Evolutionary conservation across 2,888 invertebrate species (phyloP), one percentile per base, ranked within the genome.

Genomic region (Cistogaster globosa): DNA sequence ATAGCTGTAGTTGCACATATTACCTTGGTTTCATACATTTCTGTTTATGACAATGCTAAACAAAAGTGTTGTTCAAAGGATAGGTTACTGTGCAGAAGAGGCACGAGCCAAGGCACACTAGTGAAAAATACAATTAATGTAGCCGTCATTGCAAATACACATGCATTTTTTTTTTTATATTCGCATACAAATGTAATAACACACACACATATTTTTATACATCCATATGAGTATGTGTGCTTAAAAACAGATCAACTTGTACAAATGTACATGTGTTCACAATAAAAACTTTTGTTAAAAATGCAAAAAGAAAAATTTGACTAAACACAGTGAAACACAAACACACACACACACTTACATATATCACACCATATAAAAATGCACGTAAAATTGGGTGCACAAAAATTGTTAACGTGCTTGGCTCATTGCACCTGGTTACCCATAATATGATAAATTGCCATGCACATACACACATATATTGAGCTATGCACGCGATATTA

Each of bases 381-480:
- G 18, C 36, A 62, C 5, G 42, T 51, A 67, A 63, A 68, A 80
- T 67, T 83, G 48, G 62, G 45, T 81, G 57, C 65, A 82, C 51
- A 71, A 78, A 78, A 85, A 82, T 79, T 71, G 74, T 82, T 85
- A 82, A 82, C 85, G 82, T 82, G 78, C 69, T 78, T 71, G 85
- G 78, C 82, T 82, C 85, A 78, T 82, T 85, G 85, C 85, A 85
- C 85, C 82, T 85, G 85, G 85, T 65, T 78, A 75, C 78, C 82
- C 82, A 82, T 79, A 85, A 79, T 55, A 85, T 85, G 78, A 85
- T 85, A 85, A 82, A 85, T 85, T 82, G 78, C 82, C 85, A 36
- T 60, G 26, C 32, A 55, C 45, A 26, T 11, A 45, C 16, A 71
- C 57, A 42, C 53, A 67, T 20, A 45, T 16, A 42, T 18, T 9